Base-by-base conservation (phyloP, 2,888 invertebrate genomes). In the Drosophila aldrichi region DNA sequence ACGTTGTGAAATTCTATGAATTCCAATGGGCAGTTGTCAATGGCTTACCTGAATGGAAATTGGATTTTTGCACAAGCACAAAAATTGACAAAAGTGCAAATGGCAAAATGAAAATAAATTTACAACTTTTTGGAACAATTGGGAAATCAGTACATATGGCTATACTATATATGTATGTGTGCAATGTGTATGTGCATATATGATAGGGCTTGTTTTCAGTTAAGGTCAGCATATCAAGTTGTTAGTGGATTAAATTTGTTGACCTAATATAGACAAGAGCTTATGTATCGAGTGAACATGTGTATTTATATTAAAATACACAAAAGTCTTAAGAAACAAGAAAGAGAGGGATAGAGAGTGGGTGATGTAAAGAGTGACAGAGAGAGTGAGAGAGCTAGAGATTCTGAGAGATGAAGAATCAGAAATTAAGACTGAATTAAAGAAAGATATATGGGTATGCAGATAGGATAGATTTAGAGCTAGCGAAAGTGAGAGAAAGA, bases 1-100 rank as follows among this genome's bases (percentile, higher is more conserved):
- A 49, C 12, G 48, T 18, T 49, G 7, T n/a, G n/a, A 29, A 70
- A 54, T 46, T 62, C 62, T 18, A 68, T 59, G 55, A 72, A 61
- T 61, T 58, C 32, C 25, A 25, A 72, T 66, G 46, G 55, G 46
- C 20, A 25, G 61, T 66, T 34, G 52, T 38, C 56, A 71, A 63
- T 34, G 44, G 34, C 36, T 70, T 34, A 68, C 70, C 70, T 57
- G 58, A 22, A 32, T 14, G 48, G 25, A 56, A 69, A 59, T 68
- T 44, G 44, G 44, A 34, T 52, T 52, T 22, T 36, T 52, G 51
- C 36, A 22, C 36, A 22, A 14, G 22, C 36, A 52, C 49, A 34
- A 49, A 52, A 52, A 32, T 16, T 51, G 22, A 22, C 44, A 38
- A 38, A 38, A 29, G 36, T 14, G 22, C 5, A 44, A 52, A 44